These are phyloP conservation scores for Aspiorhynchus laticeps DNA, from an alignment of 2,113 vertebrate species.

Conservation along the genomic window DNA sequence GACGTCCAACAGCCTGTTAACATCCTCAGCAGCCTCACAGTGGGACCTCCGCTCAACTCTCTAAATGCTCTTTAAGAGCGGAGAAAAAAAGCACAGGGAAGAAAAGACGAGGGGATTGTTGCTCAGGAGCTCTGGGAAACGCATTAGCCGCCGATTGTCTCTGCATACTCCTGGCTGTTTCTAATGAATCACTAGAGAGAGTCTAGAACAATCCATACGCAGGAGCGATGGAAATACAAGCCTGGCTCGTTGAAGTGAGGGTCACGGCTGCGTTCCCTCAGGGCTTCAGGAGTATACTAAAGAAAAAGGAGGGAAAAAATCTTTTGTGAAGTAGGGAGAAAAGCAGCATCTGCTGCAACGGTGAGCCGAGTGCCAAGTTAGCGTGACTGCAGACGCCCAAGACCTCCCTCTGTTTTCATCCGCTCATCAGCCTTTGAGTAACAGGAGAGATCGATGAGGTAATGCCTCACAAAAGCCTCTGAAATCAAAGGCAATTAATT, in stretches of 20 bases:
- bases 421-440: constrained; percentile 60
- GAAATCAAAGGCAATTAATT: constrained; percentile 65
- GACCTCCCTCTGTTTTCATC: constrained; percentile 48
- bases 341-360: constrained; percentile 72
- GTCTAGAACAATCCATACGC: constrained; percentile 53
- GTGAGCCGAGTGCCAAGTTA: constrained; percentile 66
- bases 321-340: constrained; percentile 57
- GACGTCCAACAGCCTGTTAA: constrained; percentile 42
- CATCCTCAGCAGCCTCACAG: constrained; percentile 45
- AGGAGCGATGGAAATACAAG: constrained; percentile 57
- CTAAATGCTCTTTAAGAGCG: constrained; percentile 39
- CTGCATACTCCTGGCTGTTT: constrained; percentile 57
- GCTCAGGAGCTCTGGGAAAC: constrained; percentile 63
- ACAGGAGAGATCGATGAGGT: constrained; percentile 55
- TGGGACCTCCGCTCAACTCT: constrained; percentile 35
- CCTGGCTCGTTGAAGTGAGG: constrained; percentile 56
- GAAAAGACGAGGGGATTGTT: constrained; percentile 36
- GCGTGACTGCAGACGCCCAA: constrained; percentile 65
- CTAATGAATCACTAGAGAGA: constrained; percentile 60
- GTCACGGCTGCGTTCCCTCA: constrained; percentile 57
- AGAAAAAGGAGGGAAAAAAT: constrained; percentile 51
- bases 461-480: constrained; percentile 56
- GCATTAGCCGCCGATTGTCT: constrained; percentile 63
- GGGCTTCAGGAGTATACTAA: constrained; percentile 58
- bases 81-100: constrained; percentile 15